A percentile compares a stretch with the other conserved stretches of the same genome.
These are phyloP conservation scores for Epistrophe eligans DNA, from an alignment of 2,888 invertebrate genomes.

Conservation along the genomic window DNA sequence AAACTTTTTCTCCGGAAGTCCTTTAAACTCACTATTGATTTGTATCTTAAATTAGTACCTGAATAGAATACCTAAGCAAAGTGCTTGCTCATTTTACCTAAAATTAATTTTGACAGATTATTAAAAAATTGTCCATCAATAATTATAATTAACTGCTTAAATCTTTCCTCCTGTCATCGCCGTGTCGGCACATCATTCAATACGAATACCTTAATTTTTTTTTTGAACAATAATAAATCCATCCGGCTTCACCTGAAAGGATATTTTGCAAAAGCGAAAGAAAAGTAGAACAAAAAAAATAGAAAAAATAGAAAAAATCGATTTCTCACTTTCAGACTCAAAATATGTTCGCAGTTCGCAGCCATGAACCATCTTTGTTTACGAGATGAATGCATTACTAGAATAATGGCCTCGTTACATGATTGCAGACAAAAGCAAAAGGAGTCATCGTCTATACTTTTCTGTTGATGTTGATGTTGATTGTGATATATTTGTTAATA, in stretches of 20 bases:
- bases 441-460: constrained; percentile 32
- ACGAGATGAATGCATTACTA: constrained; percentile 44
- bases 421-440: constrained; percentile 27
- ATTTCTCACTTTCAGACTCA: constrained; percentile 11
- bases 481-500: constrained; percentile 69
- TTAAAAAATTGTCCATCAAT: background rate
- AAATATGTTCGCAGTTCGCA: constrained; percentile 9
- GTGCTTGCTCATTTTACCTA: too few relatives aligned
- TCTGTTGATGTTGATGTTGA: constrained; percentile 11
- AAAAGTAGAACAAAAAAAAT: background rate
- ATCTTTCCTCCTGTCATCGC: background rate
- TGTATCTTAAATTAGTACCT: too few relatives aligned
- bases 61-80: too few relatives aligned
- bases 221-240: background rate
- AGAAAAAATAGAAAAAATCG: background rate
- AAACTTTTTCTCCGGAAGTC: too few relatives aligned
- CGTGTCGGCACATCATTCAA: background rate
- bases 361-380: constrained; percentile 23
- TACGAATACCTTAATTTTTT: background rate
- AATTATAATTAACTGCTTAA: background rate
- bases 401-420: constrained; percentile 40
- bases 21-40: too few relatives aligned
- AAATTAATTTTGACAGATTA: background rate
- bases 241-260: background rate
- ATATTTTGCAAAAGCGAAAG: background rate